These are phyloP conservation scores for Andricus grossulariae DNA, from an alignment of 1,140 invertebrate genomes.

Conservation along the genomic window DNA sequence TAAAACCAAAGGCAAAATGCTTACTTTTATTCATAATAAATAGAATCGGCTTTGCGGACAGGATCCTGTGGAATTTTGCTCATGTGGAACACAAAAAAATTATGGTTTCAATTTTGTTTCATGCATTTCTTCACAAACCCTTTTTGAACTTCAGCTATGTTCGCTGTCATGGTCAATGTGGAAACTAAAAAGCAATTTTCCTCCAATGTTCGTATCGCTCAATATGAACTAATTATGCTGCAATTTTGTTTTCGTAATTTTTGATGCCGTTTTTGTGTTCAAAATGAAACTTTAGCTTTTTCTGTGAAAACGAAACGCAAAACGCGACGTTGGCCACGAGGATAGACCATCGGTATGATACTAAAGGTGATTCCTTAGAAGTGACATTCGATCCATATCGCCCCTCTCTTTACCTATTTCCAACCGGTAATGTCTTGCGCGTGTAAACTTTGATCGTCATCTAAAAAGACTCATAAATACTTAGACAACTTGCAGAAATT, in stretches of 20 bases:
- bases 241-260: no score
- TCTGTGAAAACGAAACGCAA: conserved; percentile 43
- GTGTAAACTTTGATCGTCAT: conserved; percentile 25
- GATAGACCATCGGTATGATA: conserved; percentile 59
- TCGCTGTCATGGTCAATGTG: no score
- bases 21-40: conserved; percentile 60
- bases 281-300: no score
- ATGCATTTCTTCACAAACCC: no score
- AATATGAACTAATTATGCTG: no score
- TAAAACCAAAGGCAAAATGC: conserved; percentile 16
- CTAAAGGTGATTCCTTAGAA: conserved; percentile 71
- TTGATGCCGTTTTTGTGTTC: no score
- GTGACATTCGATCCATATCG: conserved; percentile 57
- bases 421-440: conserved; percentile 27
- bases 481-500: not conserved
- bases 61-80: conserved; percentile 14
- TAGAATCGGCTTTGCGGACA: conserved; percentile 26
- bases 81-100: conserved; percentile 18
- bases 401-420: conserved; percentile 43
- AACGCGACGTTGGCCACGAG: conserved; percentile 54
- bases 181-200: no score
- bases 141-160: no score
- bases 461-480: conserved; percentile 8
- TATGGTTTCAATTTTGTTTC: no score
- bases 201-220: no score